phyloP scores from a whole-genome alignment of 2,113 vertebrate genomes.

The Aix galericulata region DNA sequence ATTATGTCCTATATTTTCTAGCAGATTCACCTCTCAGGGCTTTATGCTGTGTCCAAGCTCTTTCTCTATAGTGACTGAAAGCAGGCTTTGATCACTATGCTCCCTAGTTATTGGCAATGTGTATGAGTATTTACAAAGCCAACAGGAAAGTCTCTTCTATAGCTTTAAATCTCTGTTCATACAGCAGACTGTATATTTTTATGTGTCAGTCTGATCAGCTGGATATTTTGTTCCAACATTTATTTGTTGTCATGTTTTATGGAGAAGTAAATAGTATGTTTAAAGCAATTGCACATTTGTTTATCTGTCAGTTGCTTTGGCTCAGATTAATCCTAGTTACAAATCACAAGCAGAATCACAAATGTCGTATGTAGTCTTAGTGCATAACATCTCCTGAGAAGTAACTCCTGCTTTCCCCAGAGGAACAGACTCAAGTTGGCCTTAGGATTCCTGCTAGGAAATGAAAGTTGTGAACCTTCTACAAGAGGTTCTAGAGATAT shows the following conservation, averaged over 20 bases:
- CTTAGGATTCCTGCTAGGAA: neutral
- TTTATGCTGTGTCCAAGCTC: neutral
- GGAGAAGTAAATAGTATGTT: neutral
- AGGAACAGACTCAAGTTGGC: neutral
- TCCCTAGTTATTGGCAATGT: neutral
- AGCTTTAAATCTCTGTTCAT: neutral
- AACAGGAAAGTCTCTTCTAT: neutral
- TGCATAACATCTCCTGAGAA: neutral
- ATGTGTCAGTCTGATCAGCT: neutral
- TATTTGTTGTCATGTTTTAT: neutral
- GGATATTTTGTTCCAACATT: neutral
- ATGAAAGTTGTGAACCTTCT: neutral
- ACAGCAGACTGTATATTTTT: neutral
- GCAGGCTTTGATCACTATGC: neutral
- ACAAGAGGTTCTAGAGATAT: neutral
- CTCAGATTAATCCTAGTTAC: neutral
- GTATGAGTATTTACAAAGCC: neutral
- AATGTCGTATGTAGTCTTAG: neutral
- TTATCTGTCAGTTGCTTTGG: neutral
- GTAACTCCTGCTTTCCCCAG: neutral
- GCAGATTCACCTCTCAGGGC: neutral
- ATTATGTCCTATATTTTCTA: fast-evolving
- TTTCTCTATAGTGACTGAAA: neutral
- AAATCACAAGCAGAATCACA: neutral
- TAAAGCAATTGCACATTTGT: neutral